Conservation (phyloP, 1,140 invertebrate species). For the Nasonia giraulti region DNA sequence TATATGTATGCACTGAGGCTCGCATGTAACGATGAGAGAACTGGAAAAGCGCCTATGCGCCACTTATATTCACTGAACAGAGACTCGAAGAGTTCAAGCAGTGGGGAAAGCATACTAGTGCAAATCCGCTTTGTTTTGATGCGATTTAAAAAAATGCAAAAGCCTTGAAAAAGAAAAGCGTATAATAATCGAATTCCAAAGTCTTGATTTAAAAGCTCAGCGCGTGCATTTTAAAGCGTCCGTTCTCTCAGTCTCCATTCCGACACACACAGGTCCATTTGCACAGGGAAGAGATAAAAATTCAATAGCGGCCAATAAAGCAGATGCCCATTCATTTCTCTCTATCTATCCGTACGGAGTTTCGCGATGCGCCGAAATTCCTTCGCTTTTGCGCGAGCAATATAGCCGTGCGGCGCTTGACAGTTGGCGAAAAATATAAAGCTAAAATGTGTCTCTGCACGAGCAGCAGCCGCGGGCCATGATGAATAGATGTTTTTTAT, state of each 20-base stretch:
- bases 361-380: constrained; percentile 24
- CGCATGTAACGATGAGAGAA: too few species aligned
- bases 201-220: constrained; percentile 64
- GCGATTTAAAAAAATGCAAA: too few species aligned
- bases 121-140: too few species aligned
- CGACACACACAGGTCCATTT: constrained; percentile 56
- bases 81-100: too few species aligned
- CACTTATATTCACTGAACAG: too few species aligned
- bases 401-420: neutral
- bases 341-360: neutral
- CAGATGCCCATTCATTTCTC: constrained; percentile 45
- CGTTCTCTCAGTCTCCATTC: neutral
- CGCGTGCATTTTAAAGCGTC: constrained; percentile 63
- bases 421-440: constrained; percentile 47
- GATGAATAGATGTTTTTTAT: constrained; percentile 51
- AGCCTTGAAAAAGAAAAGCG: too few species aligned
- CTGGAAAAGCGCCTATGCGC: too few species aligned
- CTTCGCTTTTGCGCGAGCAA: constrained; percentile 38
- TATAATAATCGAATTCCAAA: constrained; percentile 43
- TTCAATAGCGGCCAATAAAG: constrained; percentile 65
- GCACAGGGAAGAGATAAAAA: constrained; percentile 66
- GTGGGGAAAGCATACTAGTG: too few species aligned
- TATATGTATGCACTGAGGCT: too few species aligned
- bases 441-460: constrained; percentile 27
- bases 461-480: constrained; percentile 27